Conservation (phyloP, 2,113 vertebrate species). For the Thomomys bottae region DNA sequence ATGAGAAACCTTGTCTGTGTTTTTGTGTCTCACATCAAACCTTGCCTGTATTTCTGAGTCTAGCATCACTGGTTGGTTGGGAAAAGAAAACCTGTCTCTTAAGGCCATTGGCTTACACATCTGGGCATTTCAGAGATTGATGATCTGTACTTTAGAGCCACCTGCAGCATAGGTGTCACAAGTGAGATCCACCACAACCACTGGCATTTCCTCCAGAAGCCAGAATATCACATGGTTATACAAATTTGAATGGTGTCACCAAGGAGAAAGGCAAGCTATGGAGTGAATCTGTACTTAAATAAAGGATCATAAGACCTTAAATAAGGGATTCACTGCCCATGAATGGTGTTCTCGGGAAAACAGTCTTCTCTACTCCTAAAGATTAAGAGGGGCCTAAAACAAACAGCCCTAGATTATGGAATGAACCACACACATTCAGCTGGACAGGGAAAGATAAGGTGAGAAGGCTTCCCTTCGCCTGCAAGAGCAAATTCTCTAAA, state of each 20-base stretch:
- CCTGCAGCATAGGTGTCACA: neutral
- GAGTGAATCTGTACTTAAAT: neutral
- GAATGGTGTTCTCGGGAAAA: neutral
- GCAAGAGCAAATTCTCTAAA: conserved; percentile 62
- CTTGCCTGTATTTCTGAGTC: neutral
- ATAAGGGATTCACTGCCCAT: neutral
- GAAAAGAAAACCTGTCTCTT: neutral
- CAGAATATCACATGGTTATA: neutral
- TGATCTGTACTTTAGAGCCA: too few relatives aligned
- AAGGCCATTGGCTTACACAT: neutral
- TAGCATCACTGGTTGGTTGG: too few relatives aligned
- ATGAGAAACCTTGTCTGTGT: neutral
- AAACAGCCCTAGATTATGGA: conserved; percentile 22
- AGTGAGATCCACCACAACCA: neutral
- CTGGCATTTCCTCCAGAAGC: neutral
- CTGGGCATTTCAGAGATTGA: neutral
- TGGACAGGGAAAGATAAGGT: conserved; percentile 23
- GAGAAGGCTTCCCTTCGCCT: neutral
- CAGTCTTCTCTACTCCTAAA: neutral
- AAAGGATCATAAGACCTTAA: neutral
- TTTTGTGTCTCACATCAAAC: too few relatives aligned
- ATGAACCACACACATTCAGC: conserved; percentile 46
- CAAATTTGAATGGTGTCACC: neutral
- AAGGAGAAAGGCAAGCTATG: neutral
- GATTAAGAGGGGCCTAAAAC: neutral